Conservation (phyloP, 2,888 invertebrate genomes). For the Lycophotia porphyrea region DNA sequence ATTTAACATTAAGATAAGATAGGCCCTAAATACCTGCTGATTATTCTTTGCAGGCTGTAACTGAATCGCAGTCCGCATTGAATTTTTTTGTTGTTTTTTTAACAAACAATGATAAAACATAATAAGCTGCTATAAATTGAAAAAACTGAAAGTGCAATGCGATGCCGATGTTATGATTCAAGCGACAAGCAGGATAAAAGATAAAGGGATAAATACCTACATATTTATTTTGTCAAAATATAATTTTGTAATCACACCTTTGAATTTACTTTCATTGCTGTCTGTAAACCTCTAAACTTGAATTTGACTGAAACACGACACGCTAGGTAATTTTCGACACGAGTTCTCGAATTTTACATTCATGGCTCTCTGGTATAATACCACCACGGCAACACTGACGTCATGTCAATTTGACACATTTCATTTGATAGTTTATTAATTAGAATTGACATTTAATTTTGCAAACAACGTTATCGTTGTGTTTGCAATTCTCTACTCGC, state of each 20-base stretch:
- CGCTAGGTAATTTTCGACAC: not conserved
- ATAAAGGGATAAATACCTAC: not conserved
- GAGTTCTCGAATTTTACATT: not conserved
- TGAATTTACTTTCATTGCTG: not conserved
- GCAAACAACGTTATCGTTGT: conserved; percentile 39
- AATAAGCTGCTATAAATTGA: too few species aligned
- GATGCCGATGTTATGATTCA: not conserved
- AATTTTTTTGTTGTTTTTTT: too few species aligned
- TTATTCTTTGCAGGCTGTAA: too few species aligned
- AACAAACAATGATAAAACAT: too few species aligned
- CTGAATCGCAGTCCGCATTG: too few species aligned
- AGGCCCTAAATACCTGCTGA: too few species aligned
- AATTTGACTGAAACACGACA: not conserved
- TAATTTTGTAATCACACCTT: not conserved
- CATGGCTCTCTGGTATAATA: not conserved
- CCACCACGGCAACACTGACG: not conserved
- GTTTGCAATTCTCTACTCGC: conserved; percentile 27
- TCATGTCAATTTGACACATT: conserved; percentile 17
- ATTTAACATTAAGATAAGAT: too few species aligned
- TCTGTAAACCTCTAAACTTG: not conserved
- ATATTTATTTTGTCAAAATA: not conserved
- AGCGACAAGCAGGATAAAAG: not conserved
- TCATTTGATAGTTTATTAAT: not conserved
- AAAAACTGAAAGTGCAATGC: not conserved
- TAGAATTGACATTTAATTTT: conserved; percentile 27